Base-by-base conservation (phyloP, 1,140 invertebrate genomes). In the Drosophila kepulauana region DNA sequence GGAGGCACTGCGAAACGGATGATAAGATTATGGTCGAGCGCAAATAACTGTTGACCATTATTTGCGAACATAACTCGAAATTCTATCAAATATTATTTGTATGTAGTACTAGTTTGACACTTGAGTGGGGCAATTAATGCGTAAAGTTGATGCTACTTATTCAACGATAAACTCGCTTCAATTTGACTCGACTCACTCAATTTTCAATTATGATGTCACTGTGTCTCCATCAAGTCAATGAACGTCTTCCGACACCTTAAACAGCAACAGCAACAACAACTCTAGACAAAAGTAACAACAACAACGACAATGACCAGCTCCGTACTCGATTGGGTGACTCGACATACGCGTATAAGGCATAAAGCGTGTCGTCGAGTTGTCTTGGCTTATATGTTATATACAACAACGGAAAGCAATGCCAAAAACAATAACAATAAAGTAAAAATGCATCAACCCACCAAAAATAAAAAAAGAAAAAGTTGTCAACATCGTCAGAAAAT, bases 131-230 rank as follows among this genome's bases (percentile, higher is more conserved):
- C 30, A 71, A 70, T 75, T 52, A 51, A 49, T 63, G 51, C 16
- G n/a, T 35, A 54, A 54, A n/a, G 13, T 28, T 62, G 38, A 46
- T 54, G 56, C 33, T 16, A 56, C 13, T 61, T 68, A 30, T 72
- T 65, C 48, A 33, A 38, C 7, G 33, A 35, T 43, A 28, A 52
- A 49, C 20, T 61, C 30, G 13, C 20, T 11, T 61, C 7, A n/a
- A 63, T 20, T 33, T n/a, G 35, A 67, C 43, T 57, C 52, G 20
- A 56, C 15, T 64, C 41, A 11, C 51, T 57, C 49, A 51, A 52
- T 75, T 80, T 85, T 72, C 79, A 88, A 87, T 87, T 84, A 87
- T 87, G 84, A 87, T 87, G 84, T 87, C 84, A 87, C 84, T 84
- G 51, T 56, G 63, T 56, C 41, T 54, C 41, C 51, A 57, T 25